Conservation (phyloP, 2,888 invertebrate species). For the Brachyptera putata region DNA sequence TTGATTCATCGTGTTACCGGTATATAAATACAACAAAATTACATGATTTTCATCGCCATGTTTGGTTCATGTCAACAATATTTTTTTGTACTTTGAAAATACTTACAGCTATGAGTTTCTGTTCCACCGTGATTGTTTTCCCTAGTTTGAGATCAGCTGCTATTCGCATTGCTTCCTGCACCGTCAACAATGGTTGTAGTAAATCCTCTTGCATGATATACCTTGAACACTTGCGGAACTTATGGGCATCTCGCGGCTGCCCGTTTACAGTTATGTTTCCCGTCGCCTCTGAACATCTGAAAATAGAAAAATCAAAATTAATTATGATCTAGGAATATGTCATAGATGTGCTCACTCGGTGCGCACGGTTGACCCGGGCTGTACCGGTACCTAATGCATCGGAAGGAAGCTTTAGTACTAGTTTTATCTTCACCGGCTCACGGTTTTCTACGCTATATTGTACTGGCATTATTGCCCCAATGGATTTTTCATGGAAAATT, state of each 20-base stretch:
- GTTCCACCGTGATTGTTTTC: constrained; percentile 52
- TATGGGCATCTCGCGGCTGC: constrained; percentile 64
- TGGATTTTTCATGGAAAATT: too few species aligned
- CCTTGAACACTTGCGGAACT: constrained; percentile 83
- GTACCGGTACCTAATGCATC: too few species aligned
- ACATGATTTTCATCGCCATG: too few species aligned
- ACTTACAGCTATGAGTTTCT: constrained; percentile 69
- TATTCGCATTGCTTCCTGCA: constrained; percentile 81
- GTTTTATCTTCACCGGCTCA: too few species aligned
- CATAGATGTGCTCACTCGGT: too few species aligned
- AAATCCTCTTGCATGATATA: constrained; percentile 95
- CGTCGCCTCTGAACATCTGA: constrained; percentile 61
- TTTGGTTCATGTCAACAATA: background rate
- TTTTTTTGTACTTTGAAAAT: background rate
- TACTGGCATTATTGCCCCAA: too few species aligned
- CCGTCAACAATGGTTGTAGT: constrained; percentile 80
- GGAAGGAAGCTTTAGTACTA: too few species aligned
- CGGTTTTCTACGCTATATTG: too few species aligned
- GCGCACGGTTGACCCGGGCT: too few species aligned
- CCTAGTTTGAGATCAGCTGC: constrained; percentile 88
- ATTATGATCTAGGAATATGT: background rate
- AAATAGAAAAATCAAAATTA: too few species aligned
- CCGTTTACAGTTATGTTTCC: constrained; percentile 80
- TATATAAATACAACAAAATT: too few species aligned
- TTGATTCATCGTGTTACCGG: too few species aligned